Percentiles rank a stretch among this genome's conserved stretches.
Conservation (phyloP, 2,797 vertebrate species). For the Melanotaenia maccullochi region DNA sequence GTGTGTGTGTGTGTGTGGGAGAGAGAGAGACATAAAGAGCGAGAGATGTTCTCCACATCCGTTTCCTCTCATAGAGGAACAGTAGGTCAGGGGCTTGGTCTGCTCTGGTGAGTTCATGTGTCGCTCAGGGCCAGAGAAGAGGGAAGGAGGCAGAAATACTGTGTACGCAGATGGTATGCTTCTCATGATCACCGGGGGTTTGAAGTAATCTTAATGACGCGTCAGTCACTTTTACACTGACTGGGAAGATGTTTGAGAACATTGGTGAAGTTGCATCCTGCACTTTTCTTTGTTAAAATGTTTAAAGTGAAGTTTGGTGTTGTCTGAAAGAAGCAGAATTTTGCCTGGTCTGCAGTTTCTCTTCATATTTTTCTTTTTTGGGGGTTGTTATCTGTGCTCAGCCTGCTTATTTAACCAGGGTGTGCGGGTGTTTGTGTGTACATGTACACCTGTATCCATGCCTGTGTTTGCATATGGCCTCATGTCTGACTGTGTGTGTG, state of each 20-base stretch:
- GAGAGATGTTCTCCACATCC: constrained; percentile 56
- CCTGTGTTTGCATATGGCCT: constrained; percentile 38
- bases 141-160: neutral
- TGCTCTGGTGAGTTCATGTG: constrained; percentile 45
- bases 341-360: neutral
- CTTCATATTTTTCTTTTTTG: neutral
- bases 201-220: constrained; percentile 3
- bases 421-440: constrained; percentile 33
- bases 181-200: constrained; percentile 11
- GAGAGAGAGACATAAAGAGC: neutral
- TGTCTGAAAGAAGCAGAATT: neutral
- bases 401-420: constrained; percentile 19
- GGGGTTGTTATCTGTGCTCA: constrained; percentile 4
- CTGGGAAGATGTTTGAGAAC: accelerated
- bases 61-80: constrained; percentile 64
- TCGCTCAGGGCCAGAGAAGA: constrained; percentile 30
- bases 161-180: constrained; percentile 16
- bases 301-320: neutral
- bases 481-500: constrained; percentile 4
- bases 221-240: neutral
- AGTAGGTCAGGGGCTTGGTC: constrained; percentile 57
- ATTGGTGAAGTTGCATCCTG: neutral
- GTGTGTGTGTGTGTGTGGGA: neutral
- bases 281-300: neutral
- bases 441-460: constrained; percentile 31